phyloP scores from a whole-genome alignment of 2,888 invertebrate genomes.

The Mythimna vitellina region DNA sequence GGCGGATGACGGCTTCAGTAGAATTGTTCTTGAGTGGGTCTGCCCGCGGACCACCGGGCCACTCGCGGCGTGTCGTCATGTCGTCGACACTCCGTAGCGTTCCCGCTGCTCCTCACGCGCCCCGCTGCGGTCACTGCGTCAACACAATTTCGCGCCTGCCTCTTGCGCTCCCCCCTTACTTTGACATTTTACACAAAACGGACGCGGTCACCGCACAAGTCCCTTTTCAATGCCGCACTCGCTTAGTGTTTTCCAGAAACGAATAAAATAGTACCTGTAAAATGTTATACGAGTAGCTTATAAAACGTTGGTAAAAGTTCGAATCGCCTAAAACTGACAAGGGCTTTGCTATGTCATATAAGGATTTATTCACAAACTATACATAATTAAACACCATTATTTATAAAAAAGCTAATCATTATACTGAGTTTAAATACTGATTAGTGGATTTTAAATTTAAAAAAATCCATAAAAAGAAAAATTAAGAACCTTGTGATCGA shows the following conservation, averaged over 20 bases:
- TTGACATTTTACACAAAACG: slow-evolving; percentile 86
- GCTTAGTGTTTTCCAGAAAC: slow-evolving; percentile 57
- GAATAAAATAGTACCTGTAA: slow-evolving; percentile 49
- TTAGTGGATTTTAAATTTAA: background rate
- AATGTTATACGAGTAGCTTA: slow-evolving; percentile 44
- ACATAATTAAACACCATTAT: background rate
- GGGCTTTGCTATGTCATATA: slow-evolving; percentile 26
- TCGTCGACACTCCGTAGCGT: slow-evolving; percentile 28
- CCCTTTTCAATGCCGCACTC: slow-evolving; percentile 76
- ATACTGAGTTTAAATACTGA: background rate
- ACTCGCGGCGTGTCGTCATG: slow-evolving; percentile 34
- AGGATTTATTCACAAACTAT: slow-evolving; percentile 4
- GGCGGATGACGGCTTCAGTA: slow-evolving; percentile 85
- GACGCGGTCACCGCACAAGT: slow-evolving; percentile 81
- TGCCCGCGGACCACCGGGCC: slow-evolving; percentile 78
- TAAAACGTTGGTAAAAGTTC: slow-evolving; percentile 39
- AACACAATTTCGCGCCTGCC: slow-evolving; percentile 81
- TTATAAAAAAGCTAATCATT: background rate
- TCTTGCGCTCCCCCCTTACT: slow-evolving; percentile 79
- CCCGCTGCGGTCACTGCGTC: slow-evolving; percentile 80
- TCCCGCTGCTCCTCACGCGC: slow-evolving; percentile 53
- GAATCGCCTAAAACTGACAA: slow-evolving; percentile 29
- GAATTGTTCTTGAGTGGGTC: slow-evolving; percentile 85
- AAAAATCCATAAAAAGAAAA: too few species aligned
- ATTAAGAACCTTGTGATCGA: too few species aligned